These are phyloP conservation scores for Gnatocerus cornutus DNA, from an alignment of 2,888 invertebrate species.

Conservation along the genomic window DNA sequence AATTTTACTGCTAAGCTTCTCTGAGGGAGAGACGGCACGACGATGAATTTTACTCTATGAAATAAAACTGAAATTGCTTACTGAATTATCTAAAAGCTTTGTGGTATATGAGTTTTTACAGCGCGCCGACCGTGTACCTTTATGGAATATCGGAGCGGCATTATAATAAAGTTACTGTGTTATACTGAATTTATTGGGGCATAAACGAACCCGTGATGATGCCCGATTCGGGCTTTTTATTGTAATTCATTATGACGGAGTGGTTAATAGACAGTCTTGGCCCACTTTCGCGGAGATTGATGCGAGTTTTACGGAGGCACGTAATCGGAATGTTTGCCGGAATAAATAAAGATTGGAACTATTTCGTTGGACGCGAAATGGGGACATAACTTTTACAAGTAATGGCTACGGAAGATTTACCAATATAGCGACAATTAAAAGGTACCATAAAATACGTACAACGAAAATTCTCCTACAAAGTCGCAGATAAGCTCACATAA, in stretches of 20 bases:
- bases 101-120: constrained; percentile 52
- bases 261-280: constrained; percentile 21
- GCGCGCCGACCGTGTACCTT: constrained; percentile 43
- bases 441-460: too few relatives aligned
- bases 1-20: constrained; percentile 48
- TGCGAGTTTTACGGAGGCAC: constrained; percentile 10
- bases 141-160: constrained; percentile 47
- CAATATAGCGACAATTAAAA: too few relatives aligned
- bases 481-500: too few relatives aligned
- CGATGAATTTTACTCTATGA: constrained; percentile 53
- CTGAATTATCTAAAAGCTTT: constrained; percentile 58
- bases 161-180: constrained; percentile 47
- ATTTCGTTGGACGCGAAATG: constrained; percentile 2
- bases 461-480: too few relatives aligned
- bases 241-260: constrained; percentile 24
- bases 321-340: constrained; percentile 12
- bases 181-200: constrained; percentile 45
- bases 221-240: constrained; percentile 29
- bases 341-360: constrained; percentile 3
- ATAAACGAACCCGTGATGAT: constrained; percentile 40
- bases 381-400: neutral
- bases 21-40: constrained; percentile 43
- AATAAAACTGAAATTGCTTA: constrained; percentile 56
- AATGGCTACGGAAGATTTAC: too few relatives aligned
- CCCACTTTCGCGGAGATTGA: constrained; percentile 11